Percentiles rank a stretch among this genome's conserved stretches.
Conservation (phyloP, 2,113 vertebrate genomes). For the Eonycteris spelaea region DNA sequence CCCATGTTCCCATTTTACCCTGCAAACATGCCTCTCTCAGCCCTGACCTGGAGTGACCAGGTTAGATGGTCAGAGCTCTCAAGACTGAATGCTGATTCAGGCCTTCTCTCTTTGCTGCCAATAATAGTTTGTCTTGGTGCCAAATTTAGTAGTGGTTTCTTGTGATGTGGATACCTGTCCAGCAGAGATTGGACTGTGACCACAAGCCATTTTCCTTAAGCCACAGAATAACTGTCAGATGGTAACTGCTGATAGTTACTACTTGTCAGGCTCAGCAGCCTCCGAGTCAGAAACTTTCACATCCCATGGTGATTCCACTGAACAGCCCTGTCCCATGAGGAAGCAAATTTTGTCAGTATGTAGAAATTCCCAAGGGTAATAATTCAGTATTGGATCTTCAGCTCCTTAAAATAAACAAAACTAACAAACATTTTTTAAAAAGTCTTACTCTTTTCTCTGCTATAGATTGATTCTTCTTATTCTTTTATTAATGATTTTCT, state of each 20-base stretch:
- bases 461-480: background rate
- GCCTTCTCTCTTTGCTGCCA: slow-evolving; percentile 12
- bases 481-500: background rate
- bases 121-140: background rate
- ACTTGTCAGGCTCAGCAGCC: slow-evolving; percentile 47
- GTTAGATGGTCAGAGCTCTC: slow-evolving; percentile 19
- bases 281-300: slow-evolving; percentile 9
- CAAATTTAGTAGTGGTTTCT: slow-evolving; percentile 66
- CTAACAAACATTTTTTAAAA: background rate
- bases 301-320: slow-evolving; percentile 47
- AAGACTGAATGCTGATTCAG: slow-evolving; percentile 17
- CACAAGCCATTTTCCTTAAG: slow-evolving; percentile 71
- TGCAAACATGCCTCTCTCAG: background rate
- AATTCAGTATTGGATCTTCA: background rate
- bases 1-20: background rate
- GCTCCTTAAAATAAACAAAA: background rate
- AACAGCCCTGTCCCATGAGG: background rate
- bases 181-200: slow-evolving; percentile 36
- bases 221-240: slow-evolving; percentile 71
- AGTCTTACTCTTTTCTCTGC: background rate
- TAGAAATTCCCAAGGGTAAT: slow-evolving; percentile 29
- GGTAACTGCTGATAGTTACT: slow-evolving; percentile 59
- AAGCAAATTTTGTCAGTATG: background rate
- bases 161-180: slow-evolving; percentile 68
- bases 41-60: background rate